Base-by-base conservation (phyloP, 2,797 vertebrate genomes). In the Falco naumanni region DNA sequence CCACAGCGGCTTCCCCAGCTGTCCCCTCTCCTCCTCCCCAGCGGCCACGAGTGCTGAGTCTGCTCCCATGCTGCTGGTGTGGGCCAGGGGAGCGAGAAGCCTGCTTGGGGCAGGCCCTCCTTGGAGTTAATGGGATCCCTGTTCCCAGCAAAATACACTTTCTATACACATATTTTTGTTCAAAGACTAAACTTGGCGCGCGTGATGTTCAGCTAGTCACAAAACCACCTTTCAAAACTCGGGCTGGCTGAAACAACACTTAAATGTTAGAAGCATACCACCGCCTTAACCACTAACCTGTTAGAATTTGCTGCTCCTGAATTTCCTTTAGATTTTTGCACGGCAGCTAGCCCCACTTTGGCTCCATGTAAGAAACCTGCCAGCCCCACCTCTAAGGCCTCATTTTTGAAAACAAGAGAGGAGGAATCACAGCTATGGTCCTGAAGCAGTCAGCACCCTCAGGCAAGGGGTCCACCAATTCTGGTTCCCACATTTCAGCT, bases 181-280 rank as follows among this genome's bases (percentile, higher is more conserved):
- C 61, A 39, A 94, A 91, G 85, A 66, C 63, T 63, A 63, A 90
- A 76, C 63, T 15, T 84, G 70, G 90, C 7, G 2, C 1, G 6
- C 1, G 0, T 68, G 56, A 69, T 70, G 45, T 64, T 90, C 43
- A 31, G 56, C 80, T 76, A 66, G 66, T 94, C 74, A 89, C 77
- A 96, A 94, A 97, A 89, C 66, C 90, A 94, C 72, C 80, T 89
- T 90, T 95, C 85, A 96, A 94, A 92, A 66, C 53, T 6, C 70
- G 24, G 70, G 70, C 80, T 89, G 83, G 70, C 45, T 90, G 77
- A 95, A 95, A 94, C 83, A 93, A 94, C 77, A 89, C 33, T 84
- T 29, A 71, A 84, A 87, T 37, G 48, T 86, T 87, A 79, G 53
- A 86, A 89, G 45, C 9, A 1, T 3, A 5, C 59, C 63, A 41